Conservation (phyloP, 2,888 invertebrate genomes). For the Chrysina gloriosa region DNA sequence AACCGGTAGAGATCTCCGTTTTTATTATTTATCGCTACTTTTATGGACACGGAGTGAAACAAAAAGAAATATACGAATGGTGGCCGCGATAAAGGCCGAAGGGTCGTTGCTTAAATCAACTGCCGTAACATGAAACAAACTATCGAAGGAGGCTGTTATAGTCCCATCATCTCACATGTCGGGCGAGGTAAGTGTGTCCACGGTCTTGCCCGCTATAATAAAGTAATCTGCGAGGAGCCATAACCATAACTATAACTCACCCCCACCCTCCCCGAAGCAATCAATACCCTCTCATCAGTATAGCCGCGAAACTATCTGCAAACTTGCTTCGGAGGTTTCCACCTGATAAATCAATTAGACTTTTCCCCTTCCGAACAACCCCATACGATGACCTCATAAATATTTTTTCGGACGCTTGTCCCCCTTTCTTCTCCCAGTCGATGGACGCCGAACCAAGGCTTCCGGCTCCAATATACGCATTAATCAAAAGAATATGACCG, state of each 20-base stretch:
- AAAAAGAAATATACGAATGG: constrained; percentile 45
- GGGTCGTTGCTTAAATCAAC: constrained; percentile 63
- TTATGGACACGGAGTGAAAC: constrained; percentile 48
- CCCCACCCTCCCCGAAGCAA: constrained; percentile 54
- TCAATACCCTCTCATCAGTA: constrained; percentile 54
- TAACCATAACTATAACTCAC: constrained; percentile 66
- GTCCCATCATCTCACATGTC: constrained; percentile 63
- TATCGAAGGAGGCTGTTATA: constrained; percentile 63
- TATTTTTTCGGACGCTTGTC: constrained; percentile 29
- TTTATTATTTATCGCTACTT: constrained; percentile 49
- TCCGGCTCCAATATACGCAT: too few relatives aligned
- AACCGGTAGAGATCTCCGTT: constrained; percentile 16
- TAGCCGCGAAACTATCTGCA: constrained; percentile 55
- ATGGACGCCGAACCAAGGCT: too few relatives aligned
- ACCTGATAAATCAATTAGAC: constrained; percentile 64
- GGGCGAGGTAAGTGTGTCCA: constrained; percentile 62
- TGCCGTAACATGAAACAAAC: constrained; percentile 62
- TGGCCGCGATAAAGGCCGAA: constrained; percentile 56
- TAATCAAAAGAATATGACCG: too few relatives aligned
- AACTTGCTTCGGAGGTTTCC: constrained; percentile 59
- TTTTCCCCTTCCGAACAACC: constrained; percentile 29
- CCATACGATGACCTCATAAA: constrained; percentile 32
- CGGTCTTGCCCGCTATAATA: constrained; percentile 62
- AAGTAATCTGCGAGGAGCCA: constrained; percentile 63
- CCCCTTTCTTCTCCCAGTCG: too few relatives aligned